A percentile compares a stretch with the other conserved stretches of the same genome.
Conservation (phyloP, 2,113 vertebrate genomes). For the Entelurus aequoreus region DNA sequence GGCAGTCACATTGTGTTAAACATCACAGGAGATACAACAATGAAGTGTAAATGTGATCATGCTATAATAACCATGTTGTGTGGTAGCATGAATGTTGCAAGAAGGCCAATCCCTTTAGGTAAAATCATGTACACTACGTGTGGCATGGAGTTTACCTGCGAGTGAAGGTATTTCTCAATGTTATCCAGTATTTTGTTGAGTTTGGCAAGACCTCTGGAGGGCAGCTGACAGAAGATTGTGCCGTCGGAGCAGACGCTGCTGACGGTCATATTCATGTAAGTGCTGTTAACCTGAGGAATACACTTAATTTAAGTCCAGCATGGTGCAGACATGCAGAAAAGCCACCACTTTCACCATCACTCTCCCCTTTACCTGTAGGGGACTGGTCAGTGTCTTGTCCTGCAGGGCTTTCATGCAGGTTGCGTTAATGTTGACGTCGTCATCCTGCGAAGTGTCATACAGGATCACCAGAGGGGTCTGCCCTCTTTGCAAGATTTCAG, state of each 20-base stretch:
- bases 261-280: conserved; percentile 83
- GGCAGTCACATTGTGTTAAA: not conserved
- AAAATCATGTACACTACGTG: conserved; percentile 12
- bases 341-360: not conserved
- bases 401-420: conserved; percentile 82
- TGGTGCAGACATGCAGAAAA: not conserved
- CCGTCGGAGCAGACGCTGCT: conserved; percentile 91
- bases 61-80: not conserved
- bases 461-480: conserved; percentile 84
- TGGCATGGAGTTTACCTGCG: conserved; percentile 70
- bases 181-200: conserved; percentile 80
- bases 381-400: conserved; percentile 80
- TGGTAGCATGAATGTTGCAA: no score
- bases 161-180: conserved; percentile 80
- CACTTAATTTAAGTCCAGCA: not conserved
- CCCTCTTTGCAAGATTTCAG: conserved; percentile 84
- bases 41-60: not conserved
- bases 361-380: conserved; percentile 76
- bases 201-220: conserved; percentile 82
- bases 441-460: conserved; percentile 94
- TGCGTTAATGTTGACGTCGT: conserved; percentile 94
- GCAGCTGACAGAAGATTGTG: conserved; percentile 87
- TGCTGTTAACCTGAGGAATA: conserved; percentile 75
- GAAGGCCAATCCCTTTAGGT: not conserved
- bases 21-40: not conserved